phyloP scores from a whole-genome alignment of 1,140 invertebrate species.

The Gryllus bimaculatus region DNA sequence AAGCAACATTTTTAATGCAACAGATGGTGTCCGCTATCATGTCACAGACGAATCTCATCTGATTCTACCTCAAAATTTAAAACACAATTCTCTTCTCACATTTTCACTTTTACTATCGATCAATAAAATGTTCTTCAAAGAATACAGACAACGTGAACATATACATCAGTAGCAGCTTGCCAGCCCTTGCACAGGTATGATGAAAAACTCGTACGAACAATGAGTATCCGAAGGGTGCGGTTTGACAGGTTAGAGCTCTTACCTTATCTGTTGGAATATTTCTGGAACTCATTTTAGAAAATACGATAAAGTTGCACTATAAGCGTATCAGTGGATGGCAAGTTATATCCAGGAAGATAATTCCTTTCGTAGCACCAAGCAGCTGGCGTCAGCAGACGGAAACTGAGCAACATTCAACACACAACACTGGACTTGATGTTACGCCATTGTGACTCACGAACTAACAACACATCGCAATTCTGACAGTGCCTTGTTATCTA shows the following conservation, averaged over 20 bases:
- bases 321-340: not conserved
- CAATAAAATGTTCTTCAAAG: too few species aligned
- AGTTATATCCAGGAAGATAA: not conserved
- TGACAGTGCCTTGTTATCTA: not conserved
- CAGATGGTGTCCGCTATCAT: too few species aligned
- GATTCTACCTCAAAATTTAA: too few species aligned
- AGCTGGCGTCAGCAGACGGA: not conserved
- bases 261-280: not conserved
- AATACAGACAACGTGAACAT: too few species aligned
- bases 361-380: not conserved
- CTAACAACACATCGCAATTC: not conserved
- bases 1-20: too few species aligned
- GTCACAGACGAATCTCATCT: too few species aligned
- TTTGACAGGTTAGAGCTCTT: not conserved
- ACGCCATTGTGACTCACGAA: not conserved
- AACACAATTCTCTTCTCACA: too few species aligned
- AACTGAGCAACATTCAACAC: slow-evolving; percentile 4
- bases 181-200: too few species aligned
- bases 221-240: too few species aligned
- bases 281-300: not conserved
- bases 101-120: too few species aligned
- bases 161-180: too few species aligned
- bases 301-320: not conserved
- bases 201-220: too few species aligned
- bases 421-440: not conserved